A percentile compares a stretch with the other conserved stretches of the same genome.
Evolutionary conservation across 2,113 vertebrate species (phyloP).

Genomic region (Diphyllodes magnificus): DNA sequence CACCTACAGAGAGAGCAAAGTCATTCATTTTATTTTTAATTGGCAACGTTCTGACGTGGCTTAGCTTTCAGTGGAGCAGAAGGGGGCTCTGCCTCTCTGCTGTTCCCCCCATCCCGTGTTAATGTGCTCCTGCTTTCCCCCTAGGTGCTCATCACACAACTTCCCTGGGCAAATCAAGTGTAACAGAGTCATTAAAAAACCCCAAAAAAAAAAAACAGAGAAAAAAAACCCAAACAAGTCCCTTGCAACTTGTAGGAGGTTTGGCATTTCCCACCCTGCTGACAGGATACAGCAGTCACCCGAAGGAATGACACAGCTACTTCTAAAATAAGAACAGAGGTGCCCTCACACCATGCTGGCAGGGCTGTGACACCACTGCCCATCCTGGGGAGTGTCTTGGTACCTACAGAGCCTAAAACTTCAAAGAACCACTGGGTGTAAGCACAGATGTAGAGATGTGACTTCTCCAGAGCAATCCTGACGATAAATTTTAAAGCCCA

Average conservation of each 20-base stretch:
- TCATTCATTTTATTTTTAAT: neutral
- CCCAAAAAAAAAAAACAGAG: fast-evolving
- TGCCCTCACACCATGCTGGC: fast-evolving
- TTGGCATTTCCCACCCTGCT: neutral
- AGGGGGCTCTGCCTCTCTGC: neutral
- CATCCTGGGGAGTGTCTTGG: neutral
- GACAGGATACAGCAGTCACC: neutral
- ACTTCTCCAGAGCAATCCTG: neutral
- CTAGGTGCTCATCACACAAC: neutral
- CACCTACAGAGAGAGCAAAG: constrained; percentile 78
- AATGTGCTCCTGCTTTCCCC: neutral
- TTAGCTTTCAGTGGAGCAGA: neutral
- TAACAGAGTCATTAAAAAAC: neutral
- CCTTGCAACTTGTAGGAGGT: neutral
- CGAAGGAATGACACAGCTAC: neutral
- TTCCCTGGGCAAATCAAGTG: neutral
- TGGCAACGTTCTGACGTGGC: neutral
- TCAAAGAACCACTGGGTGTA: neutral
- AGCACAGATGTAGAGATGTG: neutral
- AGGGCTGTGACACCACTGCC: neutral
- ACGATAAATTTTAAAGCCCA: neutral
- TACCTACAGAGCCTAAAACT: neutral
- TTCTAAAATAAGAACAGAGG: neutral
- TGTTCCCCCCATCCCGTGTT: neutral
- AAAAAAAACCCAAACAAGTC: neutral